phyloP scores from a whole-genome alignment of 2,113 vertebrate genomes.

The Osmerus eperlanus region DNA sequence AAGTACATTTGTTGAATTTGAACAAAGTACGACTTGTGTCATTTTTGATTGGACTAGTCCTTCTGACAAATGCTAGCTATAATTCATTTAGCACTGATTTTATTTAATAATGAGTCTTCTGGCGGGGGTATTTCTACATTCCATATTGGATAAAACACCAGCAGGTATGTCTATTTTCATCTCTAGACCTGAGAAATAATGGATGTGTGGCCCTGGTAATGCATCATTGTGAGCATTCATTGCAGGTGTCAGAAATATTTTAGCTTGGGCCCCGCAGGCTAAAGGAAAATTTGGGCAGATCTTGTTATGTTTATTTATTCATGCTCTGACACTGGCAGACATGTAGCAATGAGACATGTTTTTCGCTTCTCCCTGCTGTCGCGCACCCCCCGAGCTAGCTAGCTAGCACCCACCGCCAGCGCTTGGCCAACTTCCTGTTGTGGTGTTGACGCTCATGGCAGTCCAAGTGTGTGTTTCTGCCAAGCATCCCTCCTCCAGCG shows the following conservation, averaged over 20 bases:
- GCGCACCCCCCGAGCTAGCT: conserved; percentile 37
- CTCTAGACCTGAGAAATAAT: conserved; percentile 50
- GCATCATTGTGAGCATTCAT: conserved; percentile 32
- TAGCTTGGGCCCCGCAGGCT: conserved; percentile 34
- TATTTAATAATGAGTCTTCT: too few relatives aligned
- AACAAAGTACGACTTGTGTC: too few relatives aligned
- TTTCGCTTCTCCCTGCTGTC: conserved; percentile 36
- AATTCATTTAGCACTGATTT: too few relatives aligned
- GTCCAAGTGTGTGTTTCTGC: conserved; percentile 47
- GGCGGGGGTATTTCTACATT: too few relatives aligned
- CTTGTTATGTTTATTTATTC: conserved; percentile 56
- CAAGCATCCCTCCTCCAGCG: conserved; percentile 36
- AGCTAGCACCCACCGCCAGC: conserved; percentile 22
- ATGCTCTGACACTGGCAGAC: conserved; percentile 50
- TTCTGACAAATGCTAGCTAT: too few relatives aligned
- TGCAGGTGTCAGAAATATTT: conserved; percentile 57
- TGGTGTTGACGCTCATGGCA: conserved; percentile 37
- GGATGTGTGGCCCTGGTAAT: conserved; percentile 42
- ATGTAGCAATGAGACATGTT: conserved; percentile 48
- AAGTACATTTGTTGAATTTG: too few relatives aligned
- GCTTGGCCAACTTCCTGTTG: conserved; percentile 53
- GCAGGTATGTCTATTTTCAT: conserved; percentile 47
- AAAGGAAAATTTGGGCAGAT: conserved; percentile 49
- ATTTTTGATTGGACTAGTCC: too few relatives aligned
- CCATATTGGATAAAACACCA: too few relatives aligned